Base-by-base conservation (phyloP, 1,140 invertebrate genomes). In the Apocrypta bakeri region DNA sequence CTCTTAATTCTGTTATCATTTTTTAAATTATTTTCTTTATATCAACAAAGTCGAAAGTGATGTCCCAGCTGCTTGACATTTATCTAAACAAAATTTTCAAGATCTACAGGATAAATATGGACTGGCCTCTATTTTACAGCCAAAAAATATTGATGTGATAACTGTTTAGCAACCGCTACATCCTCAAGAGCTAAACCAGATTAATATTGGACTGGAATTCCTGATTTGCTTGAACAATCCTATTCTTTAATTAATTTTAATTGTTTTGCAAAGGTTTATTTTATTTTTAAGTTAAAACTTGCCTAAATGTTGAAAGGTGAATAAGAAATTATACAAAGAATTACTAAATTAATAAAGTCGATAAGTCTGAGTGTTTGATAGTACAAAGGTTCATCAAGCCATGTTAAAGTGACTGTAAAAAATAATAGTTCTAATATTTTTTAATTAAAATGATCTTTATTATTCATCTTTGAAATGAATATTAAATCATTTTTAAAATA, bases 1-100 rank as follows among this genome's bases (percentile, higher is more conserved):
- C 81, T 56, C 48, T 84, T 83, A 78, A 82, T 79, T 77, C 80
- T 81, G 76, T 77, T 68, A 75, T 82, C 77, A 80, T 56, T 56
- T 6, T 71, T 72, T 79, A 79, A 79, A 69, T 21, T 33, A 11
- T 56, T n/a, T 72, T 79, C 48, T 12, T 79, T 63, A 25, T 42
- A 81, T 12, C 25, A 64, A 17, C 14, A 72, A 72, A 79, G 24
- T 72, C 48, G n/a, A 31, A 69, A 33, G 25, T 42, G 66, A 71
- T 40, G 48, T n/a, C 8, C 27, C 31, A 77, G 29, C 29, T 33
- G 66, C 72, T 71, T 61, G 61, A 68, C 61, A 80, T 37, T 81
- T 81, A 14, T 21, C 2, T 72, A 72, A 71, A 79, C 33, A 11
- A 56, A 71, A 79, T 81, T 81, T 81, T 81, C 2, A 82, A 82